Conservation (phyloP, 1,140 invertebrate genomes). For the Nasonia vitripennis region DNA sequence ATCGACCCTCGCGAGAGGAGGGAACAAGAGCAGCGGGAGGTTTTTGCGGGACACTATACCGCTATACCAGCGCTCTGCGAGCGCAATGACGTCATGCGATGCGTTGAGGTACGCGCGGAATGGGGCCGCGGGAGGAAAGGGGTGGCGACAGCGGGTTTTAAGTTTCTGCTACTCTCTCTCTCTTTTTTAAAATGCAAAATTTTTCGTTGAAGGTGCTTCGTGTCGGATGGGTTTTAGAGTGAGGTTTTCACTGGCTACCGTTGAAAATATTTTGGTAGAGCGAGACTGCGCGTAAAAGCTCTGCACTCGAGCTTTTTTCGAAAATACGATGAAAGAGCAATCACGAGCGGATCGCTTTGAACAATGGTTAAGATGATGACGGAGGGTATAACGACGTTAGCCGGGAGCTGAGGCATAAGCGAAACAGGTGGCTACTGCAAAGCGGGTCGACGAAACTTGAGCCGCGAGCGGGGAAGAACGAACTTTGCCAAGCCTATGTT, state of each 20-base stretch:
- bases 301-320: background rate
- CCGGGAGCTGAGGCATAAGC: background rate
- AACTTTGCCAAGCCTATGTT: background rate
- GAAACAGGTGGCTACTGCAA: background rate
- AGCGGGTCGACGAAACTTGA: background rate
- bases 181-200: background rate
- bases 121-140: slow-evolving; percentile 14
- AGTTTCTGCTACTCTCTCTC: background rate
- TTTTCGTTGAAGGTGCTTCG: background rate
- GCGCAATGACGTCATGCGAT: slow-evolving; percentile 42
- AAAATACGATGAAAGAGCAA: background rate
- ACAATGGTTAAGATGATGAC: background rate
- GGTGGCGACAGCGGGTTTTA: background rate
- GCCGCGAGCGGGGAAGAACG: background rate
- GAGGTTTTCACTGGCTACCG: background rate
- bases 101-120: slow-evolving; percentile 30
- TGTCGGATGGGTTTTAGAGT: background rate
- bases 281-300: too few species aligned
- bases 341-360: background rate
- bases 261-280: background rate
- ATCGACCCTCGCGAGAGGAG: background rate
- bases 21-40: background rate
- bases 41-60: slow-evolving; percentile 17
- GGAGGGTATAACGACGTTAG: background rate
- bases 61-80: slow-evolving; percentile 6